Evolutionary conservation across 2,888 invertebrate species (phyloP).

Genomic region (Orgyia antiqua): DNA sequence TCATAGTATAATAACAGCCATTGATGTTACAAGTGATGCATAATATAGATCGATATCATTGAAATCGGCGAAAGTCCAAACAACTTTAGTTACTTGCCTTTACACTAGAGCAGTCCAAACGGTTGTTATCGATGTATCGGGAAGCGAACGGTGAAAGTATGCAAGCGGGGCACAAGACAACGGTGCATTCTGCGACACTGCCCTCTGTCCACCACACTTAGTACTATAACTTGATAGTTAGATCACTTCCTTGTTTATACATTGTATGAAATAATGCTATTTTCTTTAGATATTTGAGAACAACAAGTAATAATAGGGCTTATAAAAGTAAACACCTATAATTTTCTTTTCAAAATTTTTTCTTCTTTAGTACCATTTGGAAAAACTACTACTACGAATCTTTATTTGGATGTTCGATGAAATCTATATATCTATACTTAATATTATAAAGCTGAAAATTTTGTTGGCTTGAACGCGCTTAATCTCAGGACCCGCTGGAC

Average conservation of each 20-base stretch:
- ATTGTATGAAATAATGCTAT: conserved; percentile 25
- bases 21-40: conserved; percentile 4
- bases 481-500: too few species aligned
- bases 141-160: conserved; percentile 69
- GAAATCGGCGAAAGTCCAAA: conserved; percentile 20
- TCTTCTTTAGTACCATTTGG: too few species aligned
- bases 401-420: too few species aligned
- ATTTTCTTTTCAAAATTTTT: too few species aligned
- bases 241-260: conserved; percentile 26
- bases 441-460: too few species aligned
- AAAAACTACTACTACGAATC: too few species aligned
- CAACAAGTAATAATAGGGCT: too few species aligned
- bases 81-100: conserved; percentile 24
- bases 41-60: conserved; percentile 19
- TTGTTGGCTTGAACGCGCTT: too few species aligned
- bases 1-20: too few species aligned
- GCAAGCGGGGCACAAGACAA: conserved; percentile 59
- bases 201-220: conserved; percentile 59
- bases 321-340: too few species aligned
- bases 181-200: conserved; percentile 62
- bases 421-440: too few species aligned
- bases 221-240: conserved; percentile 26
- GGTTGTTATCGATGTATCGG: conserved; percentile 51
- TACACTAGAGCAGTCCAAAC: conserved; percentile 36
- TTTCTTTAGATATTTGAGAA: conserved; percentile 5